A percentile compares a stretch with the other conserved stretches of the same genome.
These are phyloP conservation scores for Bombylius discolor DNA, from an alignment of 2,888 invertebrate genomes.

Conservation along the genomic window DNA sequence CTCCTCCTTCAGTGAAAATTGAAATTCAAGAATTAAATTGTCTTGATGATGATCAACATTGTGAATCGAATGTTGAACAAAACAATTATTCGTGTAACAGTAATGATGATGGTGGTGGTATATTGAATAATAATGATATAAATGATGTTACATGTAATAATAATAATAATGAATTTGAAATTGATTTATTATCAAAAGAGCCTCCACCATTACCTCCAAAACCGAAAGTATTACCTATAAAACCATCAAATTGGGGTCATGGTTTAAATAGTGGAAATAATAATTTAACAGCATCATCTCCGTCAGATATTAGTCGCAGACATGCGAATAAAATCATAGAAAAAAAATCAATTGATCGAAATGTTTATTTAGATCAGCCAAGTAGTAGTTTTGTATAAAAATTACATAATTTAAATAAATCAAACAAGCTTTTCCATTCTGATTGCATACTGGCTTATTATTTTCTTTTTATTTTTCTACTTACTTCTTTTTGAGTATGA, in stretches of 20 bases:
- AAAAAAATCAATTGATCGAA: conserved; percentile 24
- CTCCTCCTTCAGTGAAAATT: neutral
- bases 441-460: no score
- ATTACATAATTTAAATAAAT: no score
- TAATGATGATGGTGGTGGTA: neutral
- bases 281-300: conserved; percentile 3
- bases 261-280: conserved; percentile 6
- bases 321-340: conserved; percentile 14
- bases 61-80: no score
- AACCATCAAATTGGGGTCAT: conserved; percentile 44
- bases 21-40: neutral
- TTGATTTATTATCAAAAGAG: conserved; percentile 20
- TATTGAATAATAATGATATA: neutral
- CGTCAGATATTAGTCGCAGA: conserved; percentile 23
- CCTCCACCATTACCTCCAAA: conserved; percentile 66
- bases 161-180: conserved; percentile 5
- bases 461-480: no score
- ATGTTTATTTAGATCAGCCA: conserved; percentile 47
- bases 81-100: neutral
- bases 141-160: neutral
- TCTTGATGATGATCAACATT: neutral
- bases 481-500: no score
- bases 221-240: conserved; percentile 55
- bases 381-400: conserved; percentile 50
- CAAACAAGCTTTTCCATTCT: no score